Conservation (phyloP, 2,113 vertebrate species). For the Genyomyrus donnyi region DNA sequence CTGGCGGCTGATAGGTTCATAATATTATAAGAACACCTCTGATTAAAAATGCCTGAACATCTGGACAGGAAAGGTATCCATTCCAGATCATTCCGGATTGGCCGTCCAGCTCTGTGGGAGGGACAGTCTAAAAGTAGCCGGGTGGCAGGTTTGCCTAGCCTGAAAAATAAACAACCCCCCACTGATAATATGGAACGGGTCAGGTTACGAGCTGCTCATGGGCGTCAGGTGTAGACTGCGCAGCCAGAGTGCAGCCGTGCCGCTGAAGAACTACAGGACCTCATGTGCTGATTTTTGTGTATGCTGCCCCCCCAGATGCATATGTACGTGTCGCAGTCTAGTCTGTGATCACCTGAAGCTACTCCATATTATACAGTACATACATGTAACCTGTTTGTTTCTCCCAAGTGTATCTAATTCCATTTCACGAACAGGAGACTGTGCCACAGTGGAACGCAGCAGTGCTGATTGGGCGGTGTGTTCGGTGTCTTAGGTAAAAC, state of each 20-base stretch:
- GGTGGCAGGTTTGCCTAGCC: not conserved
- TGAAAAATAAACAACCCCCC: not conserved
- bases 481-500: not conserved
- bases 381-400: not conserved
- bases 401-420: not conserved
- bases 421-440: not conserved
- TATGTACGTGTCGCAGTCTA: not conserved
- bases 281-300: not conserved
- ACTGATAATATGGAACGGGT: not conserved
- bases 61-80: not conserved
- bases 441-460: not conserved
- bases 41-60: slow-evolving; percentile 22
- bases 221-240: not conserved
- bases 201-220: not conserved
- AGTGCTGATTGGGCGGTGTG: not conserved
- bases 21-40: slow-evolving; percentile 4
- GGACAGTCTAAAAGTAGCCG: not conserved
- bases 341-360: not conserved
- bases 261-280: not conserved
- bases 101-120: not conserved
- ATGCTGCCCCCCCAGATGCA: not conserved
- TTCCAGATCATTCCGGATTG: slow-evolving; percentile 7
- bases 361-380: not conserved
- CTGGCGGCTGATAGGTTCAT: not conserved
- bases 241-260: not conserved